Conservation (phyloP, 2,888 invertebrate genomes). For the Dicycla oo region DNA sequence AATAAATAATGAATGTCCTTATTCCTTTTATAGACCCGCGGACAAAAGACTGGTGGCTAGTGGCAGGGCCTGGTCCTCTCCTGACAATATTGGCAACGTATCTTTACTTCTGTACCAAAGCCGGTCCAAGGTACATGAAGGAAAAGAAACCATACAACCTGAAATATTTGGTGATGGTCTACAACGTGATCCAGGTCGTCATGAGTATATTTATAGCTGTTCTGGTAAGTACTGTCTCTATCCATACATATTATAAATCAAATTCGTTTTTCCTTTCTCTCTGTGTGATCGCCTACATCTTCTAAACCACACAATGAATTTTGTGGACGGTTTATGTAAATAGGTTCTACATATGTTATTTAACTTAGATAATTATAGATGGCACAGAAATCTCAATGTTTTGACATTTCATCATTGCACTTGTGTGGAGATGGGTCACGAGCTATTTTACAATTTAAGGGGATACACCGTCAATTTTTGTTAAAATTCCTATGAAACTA, state of each 20-base stretch:
- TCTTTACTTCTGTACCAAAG: conserved; percentile 92
- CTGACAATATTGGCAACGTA: conserved; percentile 91
- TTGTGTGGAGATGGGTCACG: too few species aligned
- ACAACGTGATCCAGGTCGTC: conserved; percentile 95
- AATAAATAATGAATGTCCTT: neutral
- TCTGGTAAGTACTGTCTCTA: conserved; percentile 62
- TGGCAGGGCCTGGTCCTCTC: conserved; percentile 92
- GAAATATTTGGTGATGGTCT: conserved; percentile 92
- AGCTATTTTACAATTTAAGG: too few species aligned
- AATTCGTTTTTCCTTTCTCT: too few species aligned
- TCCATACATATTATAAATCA: neutral
- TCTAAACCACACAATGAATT: neutral
- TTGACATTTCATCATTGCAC: neutral
- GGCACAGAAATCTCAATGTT: neutral
- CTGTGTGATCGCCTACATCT: too few species aligned
- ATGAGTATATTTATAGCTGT: conserved; percentile 92
- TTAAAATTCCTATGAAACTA: too few species aligned
- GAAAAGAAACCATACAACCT: conserved; percentile 92
- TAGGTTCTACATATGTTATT: too few species aligned
- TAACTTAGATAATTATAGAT: too few species aligned
- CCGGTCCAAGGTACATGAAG: conserved; percentile 93
- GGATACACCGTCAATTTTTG: too few species aligned
- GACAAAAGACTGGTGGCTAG: conserved; percentile 93
- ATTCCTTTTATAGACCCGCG: conserved; percentile 64
- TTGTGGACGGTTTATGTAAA: too few species aligned